These are phyloP conservation scores for Paraescarpia echinospica DNA, from an alignment of 1,140 invertebrate genomes.

Conservation along the genomic window DNA sequence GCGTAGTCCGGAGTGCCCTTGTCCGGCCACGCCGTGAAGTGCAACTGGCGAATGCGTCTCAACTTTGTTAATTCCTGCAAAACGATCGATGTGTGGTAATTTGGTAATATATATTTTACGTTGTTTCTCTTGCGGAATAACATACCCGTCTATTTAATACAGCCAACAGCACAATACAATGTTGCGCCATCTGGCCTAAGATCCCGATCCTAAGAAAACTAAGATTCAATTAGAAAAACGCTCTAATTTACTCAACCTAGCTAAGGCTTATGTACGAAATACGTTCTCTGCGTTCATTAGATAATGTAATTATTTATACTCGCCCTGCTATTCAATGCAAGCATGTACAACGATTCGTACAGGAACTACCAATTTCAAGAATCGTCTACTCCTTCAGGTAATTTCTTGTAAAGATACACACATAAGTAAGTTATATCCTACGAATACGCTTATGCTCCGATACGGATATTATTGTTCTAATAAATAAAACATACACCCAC, in stretches of 20 bases:
- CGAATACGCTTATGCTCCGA: neutral
- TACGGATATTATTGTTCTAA: neutral
- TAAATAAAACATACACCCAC: slow-evolving; percentile 3
- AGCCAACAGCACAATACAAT: neutral
- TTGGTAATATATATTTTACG: neutral
- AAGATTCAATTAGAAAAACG: neutral
- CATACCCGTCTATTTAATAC: neutral
- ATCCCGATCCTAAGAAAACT: neutral
- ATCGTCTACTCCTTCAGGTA: too few species aligned
- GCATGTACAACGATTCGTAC: too few species aligned
- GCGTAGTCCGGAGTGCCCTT: slow-evolving; percentile 19
- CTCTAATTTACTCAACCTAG: neutral
- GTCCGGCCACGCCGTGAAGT: slow-evolving; percentile 25
- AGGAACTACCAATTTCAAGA: neutral
- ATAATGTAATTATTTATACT: neutral
- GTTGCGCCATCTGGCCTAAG: too few species aligned
- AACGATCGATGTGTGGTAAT: neutral
- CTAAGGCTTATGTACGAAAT: neutral
- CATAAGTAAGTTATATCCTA: neutral
- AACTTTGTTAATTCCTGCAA: neutral
- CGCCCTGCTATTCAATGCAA: neutral
- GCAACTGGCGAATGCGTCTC: slow-evolving; percentile 10
- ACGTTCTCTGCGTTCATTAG: neutral
- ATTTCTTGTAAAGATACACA: neutral
- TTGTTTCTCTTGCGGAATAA: neutral